Evolutionary conservation across 2,797 vertebrate genomes (phyloP).

Genomic region (Galago senegalensis): DNA sequence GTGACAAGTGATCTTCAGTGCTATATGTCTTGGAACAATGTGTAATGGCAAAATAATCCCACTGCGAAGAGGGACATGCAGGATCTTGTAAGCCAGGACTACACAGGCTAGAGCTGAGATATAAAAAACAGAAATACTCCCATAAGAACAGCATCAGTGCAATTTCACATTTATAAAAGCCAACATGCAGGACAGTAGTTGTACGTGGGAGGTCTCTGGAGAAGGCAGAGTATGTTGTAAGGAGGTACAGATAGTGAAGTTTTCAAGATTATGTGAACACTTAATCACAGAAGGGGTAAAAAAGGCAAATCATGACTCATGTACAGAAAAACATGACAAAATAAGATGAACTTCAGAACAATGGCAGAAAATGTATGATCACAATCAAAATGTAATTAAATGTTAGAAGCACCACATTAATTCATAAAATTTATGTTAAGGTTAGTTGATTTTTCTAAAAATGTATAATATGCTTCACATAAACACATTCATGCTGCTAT

Average conservation of each 20-base stretch:
- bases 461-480: neutral
- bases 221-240: neutral
- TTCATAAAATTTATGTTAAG: neutral
- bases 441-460: neutral
- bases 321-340: neutral
- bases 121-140: neutral
- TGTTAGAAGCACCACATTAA: neutral
- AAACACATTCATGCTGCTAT: neutral
- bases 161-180: slow-evolving; percentile 32
- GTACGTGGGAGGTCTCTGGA: neutral
- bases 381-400: neutral
- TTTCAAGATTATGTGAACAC: neutral
- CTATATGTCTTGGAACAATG: neutral
- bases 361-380: neutral
- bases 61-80: neutral
- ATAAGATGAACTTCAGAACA: neutral
- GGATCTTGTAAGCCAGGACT: neutral
- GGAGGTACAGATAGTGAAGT: neutral
- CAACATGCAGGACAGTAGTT: neutral
- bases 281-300: neutral
- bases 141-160: neutral
- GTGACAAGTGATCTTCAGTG: neutral
- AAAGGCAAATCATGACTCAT: neutral
- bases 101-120: neutral
- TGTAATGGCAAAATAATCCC: neutral